Base-by-base conservation (phyloP, 2,888 invertebrate species). In the Aphidius colemani region DNA sequence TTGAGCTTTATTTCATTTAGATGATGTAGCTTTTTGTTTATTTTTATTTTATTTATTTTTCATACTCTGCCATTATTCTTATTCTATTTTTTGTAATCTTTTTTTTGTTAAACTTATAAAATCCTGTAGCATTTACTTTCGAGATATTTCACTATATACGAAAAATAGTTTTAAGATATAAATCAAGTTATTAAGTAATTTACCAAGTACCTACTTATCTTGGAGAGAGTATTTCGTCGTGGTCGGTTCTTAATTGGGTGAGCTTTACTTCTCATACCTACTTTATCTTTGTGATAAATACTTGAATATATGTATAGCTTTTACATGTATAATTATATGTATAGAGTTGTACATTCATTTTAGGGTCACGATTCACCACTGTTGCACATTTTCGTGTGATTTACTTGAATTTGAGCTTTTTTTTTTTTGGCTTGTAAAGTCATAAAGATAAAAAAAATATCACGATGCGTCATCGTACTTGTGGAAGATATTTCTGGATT, bases 141-240 rank as follows among this genome's bases (percentile, higher is more conserved):
- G 13, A 49, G 49, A 49, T 11, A n/a, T 10, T 18, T 53, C 53
- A 40, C 40, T 41, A 46, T 44, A 44, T 6, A 46, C 39, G 46
- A 48, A 66, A 68, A 58, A 71, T 73, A 68, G 70, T 72, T 69
- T 69, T 68, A 64, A 65, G 56, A 69, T 67, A 72, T 70, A 69
- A 67, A 69, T 70, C 59, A 45, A 45, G 50, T 57, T 50, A 48
- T 53, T 59, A 43, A 50, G 55, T 48, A 70, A 66, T 67, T 66
- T 67, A 61, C 50, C 59, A 55, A 50, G 53, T 59, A 55, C 53
- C 53, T 51, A 48, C 57, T 56, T 59, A 64, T 55, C 60, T 61
- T 63, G 30, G 30, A 30, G 30, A 30, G 30, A 30, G 30, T 30
- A 11, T 43, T 43, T 59, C 53, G 53, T 65, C 48, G 57, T 46